Conservation (phyloP, 1,140 invertebrate genomes). For the Gonioctena quinquepunctata region DNA sequence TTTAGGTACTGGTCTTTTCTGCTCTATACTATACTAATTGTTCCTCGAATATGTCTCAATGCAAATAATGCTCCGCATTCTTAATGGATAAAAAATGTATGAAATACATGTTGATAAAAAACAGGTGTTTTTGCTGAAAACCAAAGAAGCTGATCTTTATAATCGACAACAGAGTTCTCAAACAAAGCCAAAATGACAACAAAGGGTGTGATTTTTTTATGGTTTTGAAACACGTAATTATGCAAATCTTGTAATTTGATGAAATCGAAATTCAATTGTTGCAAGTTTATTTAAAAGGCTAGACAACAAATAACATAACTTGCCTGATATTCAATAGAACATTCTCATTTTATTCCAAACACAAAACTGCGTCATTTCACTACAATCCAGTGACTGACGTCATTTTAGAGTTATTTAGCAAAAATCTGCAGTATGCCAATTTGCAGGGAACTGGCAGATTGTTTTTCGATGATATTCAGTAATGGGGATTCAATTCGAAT, state of each 20-base stretch:
- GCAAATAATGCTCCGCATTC: too few relatives aligned
- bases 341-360: neutral
- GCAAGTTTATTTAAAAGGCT: neutral
- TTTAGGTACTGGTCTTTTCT: too few relatives aligned
- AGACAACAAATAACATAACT: neutral
- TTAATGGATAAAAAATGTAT: too few relatives aligned
- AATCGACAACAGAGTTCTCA: neutral
- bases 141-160: neutral
- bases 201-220: neutral
- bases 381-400: slow-evolving; percentile 16
- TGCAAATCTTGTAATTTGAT: neutral
- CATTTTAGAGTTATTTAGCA: slow-evolving; percentile 3
- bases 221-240: neutral
- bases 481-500: neutral
- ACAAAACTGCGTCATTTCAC: slow-evolving; percentile 22
- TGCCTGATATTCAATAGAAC: neutral
- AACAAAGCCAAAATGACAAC: slow-evolving; percentile 1
- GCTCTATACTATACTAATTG: too few relatives aligned
- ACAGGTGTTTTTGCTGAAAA: too few relatives aligned
- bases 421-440: neutral
- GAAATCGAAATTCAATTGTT: neutral
- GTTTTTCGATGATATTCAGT: neutral
- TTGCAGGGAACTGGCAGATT: neutral
- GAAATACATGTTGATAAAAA: too few relatives aligned
- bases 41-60: too few relatives aligned